Percentiles rank a stretch among this genome's conserved stretches.
Evolutionary conservation across 2,113 vertebrate genomes (phyloP).

Genomic region (Bombycilla garrulus): DNA sequence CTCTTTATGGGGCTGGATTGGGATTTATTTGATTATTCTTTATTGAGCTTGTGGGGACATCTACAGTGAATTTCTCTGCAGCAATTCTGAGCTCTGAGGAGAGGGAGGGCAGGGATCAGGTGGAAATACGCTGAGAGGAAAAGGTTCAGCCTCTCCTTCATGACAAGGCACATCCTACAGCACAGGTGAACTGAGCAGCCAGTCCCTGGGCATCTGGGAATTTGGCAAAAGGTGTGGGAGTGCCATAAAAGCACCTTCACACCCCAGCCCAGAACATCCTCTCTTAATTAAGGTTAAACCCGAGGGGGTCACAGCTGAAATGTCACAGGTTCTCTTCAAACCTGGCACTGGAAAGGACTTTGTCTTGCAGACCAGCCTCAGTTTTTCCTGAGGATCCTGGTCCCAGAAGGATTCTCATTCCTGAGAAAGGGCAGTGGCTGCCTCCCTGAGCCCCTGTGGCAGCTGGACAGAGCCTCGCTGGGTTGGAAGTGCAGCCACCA

Average conservation of each 20-base stretch:
- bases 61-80: neutral
- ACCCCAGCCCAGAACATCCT: neutral
- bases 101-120: neutral
- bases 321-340: neutral
- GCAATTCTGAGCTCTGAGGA: neutral
- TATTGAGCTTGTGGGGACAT: neutral
- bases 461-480: neutral
- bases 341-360: neutral
- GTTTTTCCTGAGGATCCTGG: neutral
- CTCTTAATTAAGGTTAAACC: neutral
- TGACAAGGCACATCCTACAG: neutral
- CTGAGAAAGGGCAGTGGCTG: neutral
- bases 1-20: neutral
- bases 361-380: neutral
- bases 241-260: neutral
- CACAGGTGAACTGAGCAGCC: neutral
- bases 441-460: neutral
- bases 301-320: neutral
- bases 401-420: neutral
- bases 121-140: neutral
- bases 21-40: neutral
- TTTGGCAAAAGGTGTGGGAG: neutral
- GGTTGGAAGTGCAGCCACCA: neutral
- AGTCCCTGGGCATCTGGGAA: neutral
- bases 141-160: neutral